phyloP scores from a whole-genome alignment of 2,797 vertebrate genomes.

The Sebastes goodei region DNA sequence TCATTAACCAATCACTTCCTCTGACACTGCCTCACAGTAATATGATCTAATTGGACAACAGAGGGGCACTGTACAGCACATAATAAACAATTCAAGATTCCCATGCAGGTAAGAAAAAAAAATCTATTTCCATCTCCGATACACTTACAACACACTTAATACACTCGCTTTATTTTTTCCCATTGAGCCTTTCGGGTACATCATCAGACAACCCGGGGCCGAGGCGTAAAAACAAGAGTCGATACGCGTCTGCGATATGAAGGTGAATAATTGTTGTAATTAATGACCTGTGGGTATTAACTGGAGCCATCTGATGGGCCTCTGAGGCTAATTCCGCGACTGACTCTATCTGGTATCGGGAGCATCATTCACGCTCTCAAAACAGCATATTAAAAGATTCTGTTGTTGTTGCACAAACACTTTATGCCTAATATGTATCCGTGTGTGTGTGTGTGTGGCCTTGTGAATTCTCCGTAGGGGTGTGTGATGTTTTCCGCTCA shows the following conservation, averaged over 20 bases:
- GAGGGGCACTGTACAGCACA: slow-evolving; percentile 14
- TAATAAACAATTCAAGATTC: slow-evolving; percentile 57
- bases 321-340: slow-evolving; percentile 56
- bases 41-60: slow-evolving; percentile 66
- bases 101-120: slow-evolving; percentile 30
- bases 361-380: slow-evolving; percentile 48
- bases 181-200: slow-evolving; percentile 35
- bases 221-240: slow-evolving; percentile 63
- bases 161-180: slow-evolving; percentile 39
- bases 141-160: slow-evolving; percentile 41
- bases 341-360: slow-evolving; percentile 28
- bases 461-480: slow-evolving; percentile 6
- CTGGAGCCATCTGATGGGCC: slow-evolving; percentile 53
- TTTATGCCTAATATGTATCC: background rate
- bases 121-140: slow-evolving; percentile 41
- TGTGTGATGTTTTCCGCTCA: slow-evolving; percentile 71
- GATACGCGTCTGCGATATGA: slow-evolving; percentile 77
- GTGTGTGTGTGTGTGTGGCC: slow-evolving; percentile 1
- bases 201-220: slow-evolving; percentile 36
- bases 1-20: slow-evolving; percentile 46
- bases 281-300: slow-evolving; percentile 81
- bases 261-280: slow-evolving; percentile 85
- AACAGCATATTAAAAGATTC: slow-evolving; percentile 41
- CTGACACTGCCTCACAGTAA: slow-evolving; percentile 56
- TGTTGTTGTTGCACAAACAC: slow-evolving; percentile 6